Percentiles rank a stretch among this genome's conserved stretches.
Evolutionary conservation across 2,888 invertebrate genomes (phyloP).

Genomic region (Acanthosepion esculentum): DNA sequence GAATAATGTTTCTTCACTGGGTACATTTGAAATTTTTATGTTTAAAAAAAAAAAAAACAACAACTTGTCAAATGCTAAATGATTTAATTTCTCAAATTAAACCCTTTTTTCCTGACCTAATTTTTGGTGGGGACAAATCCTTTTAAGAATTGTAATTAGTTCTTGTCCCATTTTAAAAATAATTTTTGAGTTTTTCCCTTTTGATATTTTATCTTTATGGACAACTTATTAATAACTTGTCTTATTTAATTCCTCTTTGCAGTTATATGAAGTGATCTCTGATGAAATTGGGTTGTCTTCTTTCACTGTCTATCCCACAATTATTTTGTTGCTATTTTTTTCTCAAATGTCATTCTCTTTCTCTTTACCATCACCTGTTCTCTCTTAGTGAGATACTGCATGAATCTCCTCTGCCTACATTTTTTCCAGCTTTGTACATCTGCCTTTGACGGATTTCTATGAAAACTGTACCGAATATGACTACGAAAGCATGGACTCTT

Average conservation of each 20-base stretch:
- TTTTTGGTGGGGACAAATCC: neutral
- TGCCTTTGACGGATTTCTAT: constrained; percentile 39
- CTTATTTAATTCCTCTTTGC: neutral
- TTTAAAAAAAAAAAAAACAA: neutral
- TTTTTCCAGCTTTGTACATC: constrained; percentile 47
- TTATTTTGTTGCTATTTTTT: constrained; percentile 49
- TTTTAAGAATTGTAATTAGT: neutral
- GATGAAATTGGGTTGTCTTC: constrained; percentile 38
- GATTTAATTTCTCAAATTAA: too few relatives aligned
- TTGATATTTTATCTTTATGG: neutral
- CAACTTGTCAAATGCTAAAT: too few relatives aligned
- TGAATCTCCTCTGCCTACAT: constrained; percentile 42
- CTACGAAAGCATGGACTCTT: constrained; percentile 48
- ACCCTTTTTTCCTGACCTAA: neutral
- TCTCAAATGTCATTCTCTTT: constrained; percentile 48
- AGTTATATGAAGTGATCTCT: neutral
- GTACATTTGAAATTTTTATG: neutral
- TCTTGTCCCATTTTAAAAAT: too few relatives aligned
- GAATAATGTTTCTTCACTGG: neutral
- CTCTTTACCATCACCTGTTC: constrained; percentile 49
- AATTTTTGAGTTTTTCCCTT: too few relatives aligned
- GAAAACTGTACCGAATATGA: constrained; percentile 44
- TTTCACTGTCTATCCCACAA: constrained; percentile 48
- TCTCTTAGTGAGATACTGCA: constrained; percentile 49
- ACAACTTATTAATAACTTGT: neutral